Evolutionary conservation across 2,797 vertebrate species (phyloP).

Genomic region (Craterocephalus amniculus): DNA sequence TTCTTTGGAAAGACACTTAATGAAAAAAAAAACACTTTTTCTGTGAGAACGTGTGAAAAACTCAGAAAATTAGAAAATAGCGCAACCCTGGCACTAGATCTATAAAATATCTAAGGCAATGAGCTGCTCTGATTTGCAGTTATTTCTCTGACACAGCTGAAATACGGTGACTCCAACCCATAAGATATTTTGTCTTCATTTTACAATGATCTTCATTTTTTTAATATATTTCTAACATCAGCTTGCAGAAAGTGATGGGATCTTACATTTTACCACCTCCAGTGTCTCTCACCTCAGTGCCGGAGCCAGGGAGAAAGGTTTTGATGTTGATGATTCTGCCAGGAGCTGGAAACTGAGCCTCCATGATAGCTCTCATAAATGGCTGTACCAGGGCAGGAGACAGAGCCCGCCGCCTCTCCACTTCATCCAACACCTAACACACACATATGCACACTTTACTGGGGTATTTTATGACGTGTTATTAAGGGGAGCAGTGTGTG

Average conservation of each 20-base stretch:
- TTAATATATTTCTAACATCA: neutral
- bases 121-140: too few species aligned
- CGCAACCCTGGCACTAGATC: too few species aligned
- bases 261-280: neutral
- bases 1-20: too few species aligned
- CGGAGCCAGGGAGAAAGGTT: conserved; percentile 96
- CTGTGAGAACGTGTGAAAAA: too few species aligned
- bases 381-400: conserved; percentile 97
- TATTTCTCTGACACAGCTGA: too few species aligned
- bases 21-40: too few species aligned
- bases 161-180: too few species aligned
- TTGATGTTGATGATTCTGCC: conserved; percentile 93
- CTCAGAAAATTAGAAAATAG: too few species aligned
- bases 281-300: conserved; percentile 88
- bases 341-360: conserved; percentile 97
- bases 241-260: neutral
- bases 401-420: conserved; percentile 93
- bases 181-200: neutral
- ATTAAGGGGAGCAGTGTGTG: neutral
- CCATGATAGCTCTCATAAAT: conserved; percentile 98
- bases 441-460: neutral
- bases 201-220: neutral
- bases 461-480: neutral
- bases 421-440: conserved; percentile 93
- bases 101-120: too few species aligned